Base-by-base conservation (phyloP, 53 echinoderm and acorn worm genomes). In the Temnopleurus reevesii region DNA sequence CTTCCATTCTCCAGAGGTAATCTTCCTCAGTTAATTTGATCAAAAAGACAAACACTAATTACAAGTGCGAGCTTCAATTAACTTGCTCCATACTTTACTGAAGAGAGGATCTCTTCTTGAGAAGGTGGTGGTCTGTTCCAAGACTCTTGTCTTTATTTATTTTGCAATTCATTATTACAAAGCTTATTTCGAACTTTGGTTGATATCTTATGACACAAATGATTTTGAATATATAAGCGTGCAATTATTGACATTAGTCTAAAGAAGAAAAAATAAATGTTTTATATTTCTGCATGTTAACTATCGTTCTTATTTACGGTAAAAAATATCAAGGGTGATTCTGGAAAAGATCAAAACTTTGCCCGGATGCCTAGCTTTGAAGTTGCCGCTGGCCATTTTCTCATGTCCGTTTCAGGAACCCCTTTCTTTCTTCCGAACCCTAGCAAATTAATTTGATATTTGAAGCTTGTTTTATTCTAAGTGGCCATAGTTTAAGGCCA, bases 11-110 rank as follows among this genome's bases (percentile, higher is more conserved):
- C 47, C 12, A 49, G 17, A 12, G 9, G 25, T 49, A 26, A 80
- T 80, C 51, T 28, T 80, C 80, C 79, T 79, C 51, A 45, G 46
- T 18, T 80, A 49, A 26, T 80, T 51, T 80, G 47, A 80, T 51
- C 53, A 49, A 80, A 80, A 80, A 80, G 45, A 47, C 51, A 80
- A 51, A 80, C 80, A 80, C 47, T 49, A 80, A 80, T 80, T 49
- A 49, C 25, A 17, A 51, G 27, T 80, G 29, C 80, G 15, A 47
- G 80, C 28, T 80, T 80, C n/a, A 71, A 71, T 71, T 71, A 71
- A 71, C n/a, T 21, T 41, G 12, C 36, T 19, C 71, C 5, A 41
- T 43, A 71, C 71, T 71, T 21, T 43, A 71, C 71, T 71, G 7
- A 41, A 41, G n/a, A 71, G 9, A n/a, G 41, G 29, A 4, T 29